Percentiles rank a stretch among this genome's conserved stretches.
Evolutionary conservation across 2,888 invertebrate genomes (phyloP).

Genomic region (Linnaemya tessellans): DNA sequence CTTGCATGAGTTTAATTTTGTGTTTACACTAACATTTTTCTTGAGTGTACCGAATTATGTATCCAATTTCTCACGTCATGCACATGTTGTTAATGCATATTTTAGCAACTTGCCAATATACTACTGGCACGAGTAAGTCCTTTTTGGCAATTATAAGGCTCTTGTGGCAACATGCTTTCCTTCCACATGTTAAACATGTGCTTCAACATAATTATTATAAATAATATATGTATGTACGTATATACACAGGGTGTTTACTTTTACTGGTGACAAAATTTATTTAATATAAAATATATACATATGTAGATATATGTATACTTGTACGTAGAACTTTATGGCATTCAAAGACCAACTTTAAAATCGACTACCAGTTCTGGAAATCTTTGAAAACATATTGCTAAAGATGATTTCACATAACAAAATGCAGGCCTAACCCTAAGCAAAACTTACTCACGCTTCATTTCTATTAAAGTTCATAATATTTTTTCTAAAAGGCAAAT

Average conservation of each 20-base stretch:
- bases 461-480: too few relatives aligned
- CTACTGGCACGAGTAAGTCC: slow-evolving; percentile 54
- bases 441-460: too few relatives aligned
- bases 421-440: too few relatives aligned
- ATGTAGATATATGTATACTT: too few relatives aligned
- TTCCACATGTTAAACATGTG: slow-evolving; percentile 52
- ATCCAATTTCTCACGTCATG: slow-evolving; percentile 29
- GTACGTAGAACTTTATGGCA: too few relatives aligned
- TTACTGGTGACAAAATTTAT: not conserved
- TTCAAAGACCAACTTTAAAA: too few relatives aligned
- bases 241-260: not conserved
- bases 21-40: not conserved
- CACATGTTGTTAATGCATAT: slow-evolving; percentile 35
- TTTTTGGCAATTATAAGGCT: slow-evolving; percentile 43
- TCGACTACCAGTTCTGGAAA: too few relatives aligned
- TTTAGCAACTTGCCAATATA: slow-evolving; percentile 19
- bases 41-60: slow-evolving; percentile 6
- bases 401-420: too few relatives aligned
- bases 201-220: slow-evolving; percentile 47
- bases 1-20: not conserved
- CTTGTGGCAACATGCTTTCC: slow-evolving; percentile 43
- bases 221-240: not conserved
- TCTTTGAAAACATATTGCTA: too few relatives aligned
- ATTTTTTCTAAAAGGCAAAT: too few relatives aligned
- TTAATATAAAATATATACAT: too few relatives aligned